Evolutionary conservation across 1,140 invertebrate genomes (phyloP).

Genomic region (Bombus sibiricus): DNA sequence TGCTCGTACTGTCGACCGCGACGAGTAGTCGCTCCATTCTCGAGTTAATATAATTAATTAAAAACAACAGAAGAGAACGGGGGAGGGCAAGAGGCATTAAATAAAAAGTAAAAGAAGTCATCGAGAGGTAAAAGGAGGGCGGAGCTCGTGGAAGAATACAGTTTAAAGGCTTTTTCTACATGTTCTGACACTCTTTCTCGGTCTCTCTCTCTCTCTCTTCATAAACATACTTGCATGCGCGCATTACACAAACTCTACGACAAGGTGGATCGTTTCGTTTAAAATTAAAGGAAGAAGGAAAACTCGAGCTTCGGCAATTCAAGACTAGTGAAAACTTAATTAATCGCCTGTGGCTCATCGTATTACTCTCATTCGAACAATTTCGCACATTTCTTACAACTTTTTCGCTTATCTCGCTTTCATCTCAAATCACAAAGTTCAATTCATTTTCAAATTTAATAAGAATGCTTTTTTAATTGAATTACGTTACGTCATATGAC

Average conservation of each 20-base stretch:
- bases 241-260: constrained; percentile 1
- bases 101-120: constrained; percentile 59
- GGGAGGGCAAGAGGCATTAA: constrained; percentile 58
- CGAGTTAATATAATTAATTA: constrained; percentile 74
- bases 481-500: neutral
- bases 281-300: constrained; percentile 31
- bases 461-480: neutral
- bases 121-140: neutral
- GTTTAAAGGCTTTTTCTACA: constrained; percentile 34
- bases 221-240: constrained; percentile 41
- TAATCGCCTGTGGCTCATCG: neutral
- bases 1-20: constrained; percentile 45
- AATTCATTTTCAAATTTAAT: neutral
- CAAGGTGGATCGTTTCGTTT: constrained; percentile 28
- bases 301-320: constrained; percentile 30
- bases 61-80: constrained; percentile 65
- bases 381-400: neutral
- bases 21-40: constrained; percentile 57
- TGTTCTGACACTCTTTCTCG: neutral
- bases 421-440: neutral
- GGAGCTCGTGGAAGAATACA: constrained; percentile 24
- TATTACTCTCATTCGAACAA: neutral
- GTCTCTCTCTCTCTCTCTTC: neutral
- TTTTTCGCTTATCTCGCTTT: neutral
- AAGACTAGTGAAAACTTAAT: neutral